phyloP scores from a whole-genome alignment of 2,888 invertebrate species.

The Nomada hirtipes region DNA sequence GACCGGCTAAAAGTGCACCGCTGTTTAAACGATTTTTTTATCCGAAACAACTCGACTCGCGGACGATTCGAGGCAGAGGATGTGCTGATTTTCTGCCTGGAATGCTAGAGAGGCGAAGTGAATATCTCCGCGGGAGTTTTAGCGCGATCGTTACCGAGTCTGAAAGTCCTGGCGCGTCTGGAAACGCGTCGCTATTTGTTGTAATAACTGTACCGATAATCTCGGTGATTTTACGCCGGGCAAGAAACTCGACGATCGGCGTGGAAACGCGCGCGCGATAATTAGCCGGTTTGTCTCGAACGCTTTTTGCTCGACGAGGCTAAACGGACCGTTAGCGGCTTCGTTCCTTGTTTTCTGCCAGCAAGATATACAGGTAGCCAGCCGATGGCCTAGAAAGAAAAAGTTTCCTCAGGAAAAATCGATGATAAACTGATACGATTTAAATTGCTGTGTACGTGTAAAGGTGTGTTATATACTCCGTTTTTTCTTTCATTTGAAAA shows the following conservation, averaged over 20 bases:
- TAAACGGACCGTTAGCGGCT: conserved; percentile 41
- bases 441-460: no score
- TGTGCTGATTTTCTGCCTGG: conserved; percentile 37
- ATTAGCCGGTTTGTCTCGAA: conserved; percentile 50
- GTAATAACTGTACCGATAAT: conserved; percentile 51
- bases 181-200: conserved; percentile 22
- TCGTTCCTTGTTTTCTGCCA: conserved; percentile 11
- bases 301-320: conserved; percentile 41
- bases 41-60: conserved; percentile 43
- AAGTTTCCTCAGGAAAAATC: no score
- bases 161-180: not conserved
- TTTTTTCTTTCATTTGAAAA: no score
- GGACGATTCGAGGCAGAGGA: conserved; percentile 30
- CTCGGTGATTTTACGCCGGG: conserved; percentile 34
- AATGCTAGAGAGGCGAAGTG: not conserved
- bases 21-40: conserved; percentile 59
- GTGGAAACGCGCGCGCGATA: conserved; percentile 38
- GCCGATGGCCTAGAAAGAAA: no score
- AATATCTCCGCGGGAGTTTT: conserved; percentile 19
- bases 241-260: conserved; percentile 6
- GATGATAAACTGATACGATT: no score
- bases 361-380: not conserved
- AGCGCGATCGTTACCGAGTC: conserved; percentile 14
- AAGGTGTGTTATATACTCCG: no score
- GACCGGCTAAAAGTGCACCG: conserved; percentile 37